Evolutionary conservation across 2,797 vertebrate genomes (phyloP).

Genomic region (Vespertilio murinus): DNA sequence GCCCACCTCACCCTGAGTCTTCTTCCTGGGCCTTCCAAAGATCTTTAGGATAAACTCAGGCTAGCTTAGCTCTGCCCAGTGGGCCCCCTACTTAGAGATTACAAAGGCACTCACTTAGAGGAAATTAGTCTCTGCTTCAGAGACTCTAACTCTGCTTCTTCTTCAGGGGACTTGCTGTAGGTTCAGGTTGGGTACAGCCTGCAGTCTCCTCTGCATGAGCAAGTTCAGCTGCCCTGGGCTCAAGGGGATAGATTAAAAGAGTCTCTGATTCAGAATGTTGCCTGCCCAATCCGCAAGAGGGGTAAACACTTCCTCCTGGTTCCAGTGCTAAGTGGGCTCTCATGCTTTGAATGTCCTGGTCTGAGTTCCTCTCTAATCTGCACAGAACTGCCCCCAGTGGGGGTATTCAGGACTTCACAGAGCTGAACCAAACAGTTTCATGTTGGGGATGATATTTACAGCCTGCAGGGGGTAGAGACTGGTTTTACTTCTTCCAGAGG

Average conservation of each 20-base stretch:
- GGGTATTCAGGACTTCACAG: not conserved
- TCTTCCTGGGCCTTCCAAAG: not conserved
- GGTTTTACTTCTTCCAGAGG: not conserved
- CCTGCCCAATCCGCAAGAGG: not conserved
- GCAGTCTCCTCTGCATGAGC: not conserved
- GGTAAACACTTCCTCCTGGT: not conserved
- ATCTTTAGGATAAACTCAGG: not conserved
- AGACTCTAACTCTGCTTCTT: not conserved
- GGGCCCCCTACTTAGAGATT: not conserved
- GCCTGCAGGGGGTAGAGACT: not conserved
- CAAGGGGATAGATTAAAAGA: not conserved
- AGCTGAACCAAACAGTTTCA: not conserved
- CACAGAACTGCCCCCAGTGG: not conserved
- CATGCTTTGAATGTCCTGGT: not conserved
- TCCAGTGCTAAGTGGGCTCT: too few relatives aligned
- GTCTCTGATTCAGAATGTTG: not conserved
- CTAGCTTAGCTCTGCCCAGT: not conserved
- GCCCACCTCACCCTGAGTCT: not conserved
- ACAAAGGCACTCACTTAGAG: not conserved
- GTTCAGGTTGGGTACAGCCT: not conserved
- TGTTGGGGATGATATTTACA: not conserved
- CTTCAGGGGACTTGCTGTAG: not conserved
- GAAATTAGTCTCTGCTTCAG: not conserved
- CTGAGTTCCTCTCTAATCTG: not conserved
- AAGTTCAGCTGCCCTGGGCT: not conserved